Base-by-base conservation (phyloP, 2,113 vertebrate genomes). In the Silurus glanis region DNA sequence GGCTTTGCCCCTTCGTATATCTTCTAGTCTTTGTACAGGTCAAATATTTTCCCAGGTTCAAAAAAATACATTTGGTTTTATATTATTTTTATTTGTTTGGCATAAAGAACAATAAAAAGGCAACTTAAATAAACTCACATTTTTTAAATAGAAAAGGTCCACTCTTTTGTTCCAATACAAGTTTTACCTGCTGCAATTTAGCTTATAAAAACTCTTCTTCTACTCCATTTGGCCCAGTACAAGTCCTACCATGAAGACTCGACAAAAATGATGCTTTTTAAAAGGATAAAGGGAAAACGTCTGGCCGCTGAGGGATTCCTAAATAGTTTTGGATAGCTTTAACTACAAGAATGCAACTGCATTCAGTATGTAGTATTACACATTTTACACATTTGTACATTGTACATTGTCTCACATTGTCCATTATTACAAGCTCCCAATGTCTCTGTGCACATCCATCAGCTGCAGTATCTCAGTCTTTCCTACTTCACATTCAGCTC, bases 81-180 rank as follows among this genome's bases (percentile, higher is more conserved):
- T 90, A 87, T 87, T 85, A 88, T 82, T 88, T 37, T 92, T 90
- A 92, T 93, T 92, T 90, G 88, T 88, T 92, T 90, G 84, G 85
- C 91, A 87, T 92, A 92, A 91, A 92, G 91, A 83, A 90, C 92
- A 91, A 93, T 91, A 93, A 91, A 93, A 94, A 91, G 90, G 91
- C 90, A 92, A 91, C 82, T 91, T 95, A 94, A 94, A 94, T 95
- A 94, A 91, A 94, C 91, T 94, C 90, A 90, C 90, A 91, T 93
- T 88, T 37, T 92, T 92, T 95, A 95, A 95, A 95, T 95, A 95
- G 91, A 94, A 94, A 94, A 93, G 85, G 90, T 94, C 91, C 89
- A 89, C 90, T 87, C 91, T 91, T 85, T 90, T 85, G 89, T 88
- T 55, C 51, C 69, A 89, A 69, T 61, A 89, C 89, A 88, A 88